phyloP scores from a whole-genome alignment of 2,797 vertebrate genomes.

The Galagoides demidoff region DNA sequence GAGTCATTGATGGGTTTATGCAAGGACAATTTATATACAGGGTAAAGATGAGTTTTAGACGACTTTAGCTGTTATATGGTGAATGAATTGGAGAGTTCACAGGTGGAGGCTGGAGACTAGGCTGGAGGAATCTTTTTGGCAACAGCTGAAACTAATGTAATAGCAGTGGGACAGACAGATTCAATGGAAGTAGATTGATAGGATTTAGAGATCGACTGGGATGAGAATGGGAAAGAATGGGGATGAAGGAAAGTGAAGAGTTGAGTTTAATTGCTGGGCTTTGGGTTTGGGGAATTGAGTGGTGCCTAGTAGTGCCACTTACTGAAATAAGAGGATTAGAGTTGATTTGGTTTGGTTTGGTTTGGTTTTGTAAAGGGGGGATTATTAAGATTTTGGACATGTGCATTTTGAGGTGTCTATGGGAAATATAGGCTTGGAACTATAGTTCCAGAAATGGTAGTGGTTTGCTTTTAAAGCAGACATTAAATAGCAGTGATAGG shows the following conservation, averaged over 20 bases:
- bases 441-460: background rate
- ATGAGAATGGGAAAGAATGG: background rate
- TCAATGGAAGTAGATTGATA: background rate
- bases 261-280: background rate
- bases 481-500: background rate
- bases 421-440: background rate
- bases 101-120: background rate
- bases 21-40: background rate
- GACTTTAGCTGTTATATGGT: background rate
- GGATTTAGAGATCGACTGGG: background rate
- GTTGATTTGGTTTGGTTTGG: background rate
- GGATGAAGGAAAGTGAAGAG: background rate
- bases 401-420: background rate
- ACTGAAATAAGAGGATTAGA: background rate
- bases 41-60: background rate
- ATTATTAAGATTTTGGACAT: background rate
- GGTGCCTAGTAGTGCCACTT: background rate
- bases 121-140: background rate
- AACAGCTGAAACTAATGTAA: background rate
- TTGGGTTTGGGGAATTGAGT: background rate
- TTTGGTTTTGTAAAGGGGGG: background rate
- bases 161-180: background rate
- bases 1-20: background rate
- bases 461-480: background rate
- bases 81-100: background rate